These are phyloP conservation scores for Lonchura striata DNA, from an alignment of 2,113 vertebrate species.

Conservation along the genomic window DNA sequence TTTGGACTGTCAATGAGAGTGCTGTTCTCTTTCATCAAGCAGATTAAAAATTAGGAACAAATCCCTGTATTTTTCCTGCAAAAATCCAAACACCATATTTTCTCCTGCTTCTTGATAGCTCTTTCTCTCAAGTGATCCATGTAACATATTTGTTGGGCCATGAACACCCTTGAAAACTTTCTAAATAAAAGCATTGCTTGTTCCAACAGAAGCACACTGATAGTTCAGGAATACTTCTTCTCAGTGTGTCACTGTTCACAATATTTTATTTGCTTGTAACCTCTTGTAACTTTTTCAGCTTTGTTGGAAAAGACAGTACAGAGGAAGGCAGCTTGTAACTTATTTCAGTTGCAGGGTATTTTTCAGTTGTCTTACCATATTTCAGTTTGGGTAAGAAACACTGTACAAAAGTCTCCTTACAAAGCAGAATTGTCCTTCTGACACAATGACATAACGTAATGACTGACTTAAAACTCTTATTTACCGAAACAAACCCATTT, in stretches of 20 bases:
- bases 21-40: not conserved
- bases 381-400: constrained; percentile 19
- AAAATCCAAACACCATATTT: not conserved
- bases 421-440: not conserved
- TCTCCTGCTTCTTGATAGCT: not conserved
- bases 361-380: not conserved
- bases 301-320: not conserved
- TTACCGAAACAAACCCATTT: not conserved
- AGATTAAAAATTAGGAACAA: not conserved
- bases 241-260: not conserved
- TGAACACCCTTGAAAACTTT: not conserved
- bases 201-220: not conserved
- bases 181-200: not conserved
- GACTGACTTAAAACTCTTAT: not conserved
- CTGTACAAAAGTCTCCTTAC: not conserved
- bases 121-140: not conserved
- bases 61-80: not conserved
- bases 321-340: not conserved
- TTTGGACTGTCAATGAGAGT: not conserved
- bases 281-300: not conserved
- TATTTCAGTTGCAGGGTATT: not conserved
- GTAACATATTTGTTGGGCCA: not conserved
- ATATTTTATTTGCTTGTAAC: not conserved
- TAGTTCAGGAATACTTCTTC: not conserved
- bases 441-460: not conserved